Evolutionary conservation across 2,888 invertebrate species (phyloP).

Genomic region (Netelia fuscicornis): DNA sequence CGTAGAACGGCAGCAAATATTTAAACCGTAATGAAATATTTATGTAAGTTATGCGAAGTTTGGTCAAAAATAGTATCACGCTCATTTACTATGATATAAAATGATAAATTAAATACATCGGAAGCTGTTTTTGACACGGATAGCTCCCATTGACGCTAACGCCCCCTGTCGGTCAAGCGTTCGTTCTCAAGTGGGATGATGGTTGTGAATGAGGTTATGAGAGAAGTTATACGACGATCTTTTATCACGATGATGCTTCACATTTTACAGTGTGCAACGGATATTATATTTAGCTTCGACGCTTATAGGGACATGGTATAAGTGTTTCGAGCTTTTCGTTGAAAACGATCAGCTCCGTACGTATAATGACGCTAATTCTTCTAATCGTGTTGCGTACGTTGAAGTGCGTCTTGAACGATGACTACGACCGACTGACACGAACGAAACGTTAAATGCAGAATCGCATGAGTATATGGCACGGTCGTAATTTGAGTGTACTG

Average conservation of each 20-base stretch:
- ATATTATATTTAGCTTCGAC: neutral
- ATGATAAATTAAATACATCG: neutral
- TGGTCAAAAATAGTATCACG: neutral
- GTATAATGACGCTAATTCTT: slow-evolving; percentile 43
- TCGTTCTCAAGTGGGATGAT: neutral
- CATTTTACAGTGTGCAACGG: slow-evolving; percentile 8
- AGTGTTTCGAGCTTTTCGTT: slow-evolving; percentile 8
- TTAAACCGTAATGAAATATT: neutral
- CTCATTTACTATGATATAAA: neutral
- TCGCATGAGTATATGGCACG: too few relatives aligned
- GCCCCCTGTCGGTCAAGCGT: neutral
- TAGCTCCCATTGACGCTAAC: neutral
- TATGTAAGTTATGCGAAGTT: neutral
- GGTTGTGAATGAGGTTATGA: slow-evolving; percentile 36
- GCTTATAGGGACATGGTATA: neutral
- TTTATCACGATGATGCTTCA: slow-evolving; percentile 9
- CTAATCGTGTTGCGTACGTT: slow-evolving; percentile 40
- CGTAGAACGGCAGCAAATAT: neutral
- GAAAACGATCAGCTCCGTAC: slow-evolving; percentile 14
- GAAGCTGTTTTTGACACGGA: slow-evolving; percentile 15
- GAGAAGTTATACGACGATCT: slow-evolving; percentile 33
- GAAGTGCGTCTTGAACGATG: slow-evolving; percentile 18
- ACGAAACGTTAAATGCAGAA: neutral
- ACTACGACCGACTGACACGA: slow-evolving; percentile 14
- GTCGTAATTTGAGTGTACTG: too few relatives aligned